Base-by-base conservation (phyloP, 1,140 invertebrate genomes). In the Drosophila melanogaster region DNA sequence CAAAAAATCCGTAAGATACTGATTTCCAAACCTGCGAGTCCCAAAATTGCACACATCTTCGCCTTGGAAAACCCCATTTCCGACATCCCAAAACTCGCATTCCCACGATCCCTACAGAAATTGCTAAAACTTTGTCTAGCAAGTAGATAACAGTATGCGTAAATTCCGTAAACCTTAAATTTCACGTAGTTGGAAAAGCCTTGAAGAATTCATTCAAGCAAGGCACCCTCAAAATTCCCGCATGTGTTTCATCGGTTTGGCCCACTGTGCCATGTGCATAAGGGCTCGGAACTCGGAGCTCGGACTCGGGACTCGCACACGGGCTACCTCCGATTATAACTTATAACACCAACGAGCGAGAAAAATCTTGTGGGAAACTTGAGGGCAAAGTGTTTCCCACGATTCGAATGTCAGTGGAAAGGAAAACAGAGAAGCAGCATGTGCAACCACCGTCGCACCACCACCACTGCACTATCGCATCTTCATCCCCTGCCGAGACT, bases 311-410 rank as follows among this genome's bases (percentile, higher is more conserved):
- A 70, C 54, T 47, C 79, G 70, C 40, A 49, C 44, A 58, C 58
- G 54, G 50, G 51, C 77, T 43, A 51, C 30, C 53, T 83, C 81
- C 90, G 89, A 91, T 91, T 91, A 91, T 89, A 91, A 91, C 89
- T 91, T 91, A 91, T 91, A 91, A 91, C 89, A 91, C 89, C 78
- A 78, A 90, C 85, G 77, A 91, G 89, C 84, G 87, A 91, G 85
- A 91, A 91, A 91, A 91, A 90, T 91, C 80, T 81, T 91, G 90
- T 92, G 90, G 90, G 90, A 92, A 92, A 92, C 90, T 90, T 79
- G 86, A 85, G 90, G 74, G 87, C 79, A 92, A 92, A 92, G 90
- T 92, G 90, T 92, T 92, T 92, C 90, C 90, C 90, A 92, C 90
- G 90, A 91, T 92, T 87, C 81, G 86, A 90, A 90, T 90, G 81